Conservation (phyloP, 2,113 vertebrate genomes). For the Piaya cayana region DNA sequence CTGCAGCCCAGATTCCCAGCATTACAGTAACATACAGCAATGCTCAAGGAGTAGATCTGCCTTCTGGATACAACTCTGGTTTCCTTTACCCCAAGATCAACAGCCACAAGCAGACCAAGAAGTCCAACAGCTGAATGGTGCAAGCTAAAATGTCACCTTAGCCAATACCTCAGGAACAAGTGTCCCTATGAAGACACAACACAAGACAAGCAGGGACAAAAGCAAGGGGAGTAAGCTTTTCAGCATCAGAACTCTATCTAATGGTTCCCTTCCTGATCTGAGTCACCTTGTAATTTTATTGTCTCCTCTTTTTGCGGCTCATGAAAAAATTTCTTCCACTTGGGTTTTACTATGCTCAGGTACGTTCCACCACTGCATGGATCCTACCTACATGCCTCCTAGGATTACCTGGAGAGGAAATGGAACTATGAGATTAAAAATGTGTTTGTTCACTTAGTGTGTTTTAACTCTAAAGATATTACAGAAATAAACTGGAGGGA, state of each 20-base stretch:
- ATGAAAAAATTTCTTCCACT: background rate
- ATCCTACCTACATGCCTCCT: background rate
- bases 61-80: conserved; percentile 10
- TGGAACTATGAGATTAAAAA: background rate
- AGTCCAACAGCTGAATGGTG: background rate
- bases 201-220: background rate
- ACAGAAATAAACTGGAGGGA: background rate
- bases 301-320: background rate
- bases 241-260: background rate
- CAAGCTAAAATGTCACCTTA: background rate
- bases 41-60: conserved; percentile 8
- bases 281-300: background rate
- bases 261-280: background rate
- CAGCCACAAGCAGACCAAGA: conserved; percentile 29
- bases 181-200: background rate
- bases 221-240: background rate
- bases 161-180: background rate
- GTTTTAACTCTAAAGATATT: background rate
- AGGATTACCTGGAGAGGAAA: background rate
- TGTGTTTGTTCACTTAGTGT: background rate
- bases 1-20: conserved; percentile 57
- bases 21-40: conserved; percentile 62
- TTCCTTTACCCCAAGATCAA: conserved; percentile 28
- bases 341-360: background rate
- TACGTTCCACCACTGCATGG: background rate